Evolutionary conservation across 2,888 invertebrate genomes (phyloP).

Genomic region (Galeruca laticollis): DNA sequence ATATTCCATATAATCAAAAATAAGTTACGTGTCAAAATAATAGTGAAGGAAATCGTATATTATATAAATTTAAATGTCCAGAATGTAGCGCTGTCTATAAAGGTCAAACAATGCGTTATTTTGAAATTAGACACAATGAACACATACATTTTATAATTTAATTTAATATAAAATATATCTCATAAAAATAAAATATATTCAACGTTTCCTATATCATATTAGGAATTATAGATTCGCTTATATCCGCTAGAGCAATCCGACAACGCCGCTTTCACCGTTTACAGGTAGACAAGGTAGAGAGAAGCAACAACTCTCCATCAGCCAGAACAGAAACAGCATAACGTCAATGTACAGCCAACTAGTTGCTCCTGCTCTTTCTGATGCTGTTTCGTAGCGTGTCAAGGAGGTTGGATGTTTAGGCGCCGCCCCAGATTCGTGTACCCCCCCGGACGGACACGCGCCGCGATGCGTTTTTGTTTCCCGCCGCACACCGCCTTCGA

Average conservation of each 20-base stretch:
- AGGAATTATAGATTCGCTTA: neutral
- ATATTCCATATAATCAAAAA: too few species aligned
- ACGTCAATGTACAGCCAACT: constrained; percentile 41
- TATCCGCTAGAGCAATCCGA: neutral
- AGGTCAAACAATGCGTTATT: too few species aligned
- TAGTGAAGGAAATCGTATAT: too few species aligned
- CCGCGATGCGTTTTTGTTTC: constrained; percentile 41
- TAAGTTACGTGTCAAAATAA: too few species aligned
- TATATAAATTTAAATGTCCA: too few species aligned
- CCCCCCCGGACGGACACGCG: constrained; percentile 38
- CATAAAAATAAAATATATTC: too few species aligned
- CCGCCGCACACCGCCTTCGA: constrained; percentile 33
- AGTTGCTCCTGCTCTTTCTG: constrained; percentile 42
- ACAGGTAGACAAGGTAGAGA: constrained; percentile 45
- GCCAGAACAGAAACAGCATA: constrained; percentile 35
- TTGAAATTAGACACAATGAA: too few species aligned
- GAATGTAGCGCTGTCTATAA: too few species aligned
- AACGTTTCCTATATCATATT: too few species aligned
- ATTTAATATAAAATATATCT: too few species aligned
- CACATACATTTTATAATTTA: too few species aligned
- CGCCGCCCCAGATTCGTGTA: constrained; percentile 46
- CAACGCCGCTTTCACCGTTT: constrained; percentile 40
- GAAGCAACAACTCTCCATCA: constrained; percentile 34
- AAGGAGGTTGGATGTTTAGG: constrained; percentile 39
- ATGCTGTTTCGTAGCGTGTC: constrained; percentile 38